Evolutionary conservation across 1,140 invertebrate species (phyloP), one percentile per base, ranked within the genome.

Genomic region (Micrasema longulum): DNA sequence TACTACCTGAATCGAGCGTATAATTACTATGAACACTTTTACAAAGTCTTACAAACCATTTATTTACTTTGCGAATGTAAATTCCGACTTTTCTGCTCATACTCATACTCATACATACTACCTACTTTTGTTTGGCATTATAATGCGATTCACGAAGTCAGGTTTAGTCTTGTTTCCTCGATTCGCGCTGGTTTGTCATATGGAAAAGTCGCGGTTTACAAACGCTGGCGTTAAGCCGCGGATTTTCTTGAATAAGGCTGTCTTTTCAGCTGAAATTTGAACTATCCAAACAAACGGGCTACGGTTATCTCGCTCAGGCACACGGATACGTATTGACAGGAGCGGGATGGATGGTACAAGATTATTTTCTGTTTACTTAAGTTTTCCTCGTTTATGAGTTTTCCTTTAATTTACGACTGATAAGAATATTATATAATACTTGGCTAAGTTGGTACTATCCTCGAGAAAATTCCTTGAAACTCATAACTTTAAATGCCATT

Each of bases 221-320:
- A 2, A 20, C 1, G 3, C 55, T 20, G 16, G 7, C 14, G 16
- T 11, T 60, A 60, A 60, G 38, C 55, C 55, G 55, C 55, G 35
- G 35, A 60, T 38, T 12, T 60, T 38, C 36, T 16, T 18, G 55
- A 36, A 60, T 41, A 60, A 1, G 55, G 35, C 36, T 38, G 36
- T 11, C 55, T 41, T 60, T 60, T 60, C 55, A 60, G 20, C 31
- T 60, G 36, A 60, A 57, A 60, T 60, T 60, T 31, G 36, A 60
- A 60, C 55, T 60, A 60, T 60, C 38, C 55, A 60, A 53, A 60
- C 55, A 38, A 60, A 60, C 55, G 36, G 4, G 36, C 31, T 18
- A 18, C 12, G 31, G 35, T 60, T 60, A 38, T 60, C 55, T 38
- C 55, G 1, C 55, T 60, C 36, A 1, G 5, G 1, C 55, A n/a